These are phyloP conservation scores for Propithecus coquereli DNA, from an alignment of 2,113 vertebrate species.

Conservation along the genomic window DNA sequence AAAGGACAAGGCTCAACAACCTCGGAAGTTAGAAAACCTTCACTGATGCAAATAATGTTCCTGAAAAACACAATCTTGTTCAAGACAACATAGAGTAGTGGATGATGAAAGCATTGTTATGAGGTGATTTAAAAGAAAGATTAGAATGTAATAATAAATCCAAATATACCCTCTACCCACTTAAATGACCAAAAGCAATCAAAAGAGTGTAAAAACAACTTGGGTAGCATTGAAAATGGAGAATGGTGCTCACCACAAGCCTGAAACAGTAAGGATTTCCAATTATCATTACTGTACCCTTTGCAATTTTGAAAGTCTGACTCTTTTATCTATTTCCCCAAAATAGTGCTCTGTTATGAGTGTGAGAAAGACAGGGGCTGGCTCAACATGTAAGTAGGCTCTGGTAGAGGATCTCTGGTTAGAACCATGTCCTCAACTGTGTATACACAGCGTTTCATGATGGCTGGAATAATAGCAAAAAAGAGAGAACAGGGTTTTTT, in stretches of 20 bases:
- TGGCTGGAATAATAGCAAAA: neutral
- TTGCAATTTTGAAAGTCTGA: neutral
- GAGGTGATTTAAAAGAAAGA: neutral
- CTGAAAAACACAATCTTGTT: neutral
- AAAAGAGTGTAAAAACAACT: neutral
- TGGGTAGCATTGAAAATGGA: neutral
- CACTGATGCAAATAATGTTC: neutral
- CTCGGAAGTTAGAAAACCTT: neutral
- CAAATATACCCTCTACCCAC: neutral
- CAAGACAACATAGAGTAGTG: rapidly evolving
- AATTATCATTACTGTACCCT: neutral
- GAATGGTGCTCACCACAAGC: neutral
- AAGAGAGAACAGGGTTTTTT: neutral
- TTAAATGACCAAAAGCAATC: neutral
- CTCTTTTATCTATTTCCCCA: neutral
- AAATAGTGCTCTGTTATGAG: neutral
- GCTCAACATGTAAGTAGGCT: neutral
- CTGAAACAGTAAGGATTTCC: neutral
- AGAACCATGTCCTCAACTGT: neutral
- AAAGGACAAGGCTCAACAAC: neutral
- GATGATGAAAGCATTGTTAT: neutral
- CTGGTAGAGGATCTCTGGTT: neutral
- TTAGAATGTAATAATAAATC: neutral
- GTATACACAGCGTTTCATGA: neutral
- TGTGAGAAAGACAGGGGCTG: neutral